Evolutionary conservation across 2,888 invertebrate genomes (phyloP).

Genomic region (Hirudinaria manillensis): DNA sequence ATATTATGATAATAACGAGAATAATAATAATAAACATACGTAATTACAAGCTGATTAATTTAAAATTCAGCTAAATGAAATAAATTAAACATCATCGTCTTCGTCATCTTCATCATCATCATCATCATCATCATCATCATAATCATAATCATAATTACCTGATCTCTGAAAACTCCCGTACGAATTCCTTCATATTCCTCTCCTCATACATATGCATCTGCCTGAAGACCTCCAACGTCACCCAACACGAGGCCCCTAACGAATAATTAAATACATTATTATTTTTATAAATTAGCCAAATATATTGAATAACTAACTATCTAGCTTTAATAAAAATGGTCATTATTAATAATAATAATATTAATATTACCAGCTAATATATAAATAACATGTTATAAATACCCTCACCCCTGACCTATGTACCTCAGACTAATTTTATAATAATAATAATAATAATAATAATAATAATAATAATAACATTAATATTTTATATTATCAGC

Average conservation of each 20-base stretch:
- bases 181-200: slow-evolving; percentile 29
- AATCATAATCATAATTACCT: slow-evolving; percentile 45
- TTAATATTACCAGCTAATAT: too few species aligned
- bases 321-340: too few species aligned
- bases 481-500: not conserved
- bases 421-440: not conserved
- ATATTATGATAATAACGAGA: too few species aligned
- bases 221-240: slow-evolving; percentile 28
- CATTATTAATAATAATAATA: too few species aligned
- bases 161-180: slow-evolving; percentile 57
- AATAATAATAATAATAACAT: too few species aligned
- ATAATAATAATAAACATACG: too few species aligned
- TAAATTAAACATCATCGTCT: not conserved
- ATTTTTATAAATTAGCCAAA: too few species aligned
- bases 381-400: not conserved
- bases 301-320: too few species aligned
- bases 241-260: slow-evolving; percentile 18
- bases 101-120: slow-evolving; percentile 20
- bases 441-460: too few species aligned
- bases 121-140: slow-evolving; percentile 24
- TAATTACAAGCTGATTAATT: too few species aligned
- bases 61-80: not conserved
- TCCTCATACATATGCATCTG: slow-evolving; percentile 29
- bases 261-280: too few species aligned
- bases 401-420: not conserved